These are phyloP conservation scores for Scomber japonicus DNA, from an alignment of 2,113 vertebrate species.

Conservation along the genomic window DNA sequence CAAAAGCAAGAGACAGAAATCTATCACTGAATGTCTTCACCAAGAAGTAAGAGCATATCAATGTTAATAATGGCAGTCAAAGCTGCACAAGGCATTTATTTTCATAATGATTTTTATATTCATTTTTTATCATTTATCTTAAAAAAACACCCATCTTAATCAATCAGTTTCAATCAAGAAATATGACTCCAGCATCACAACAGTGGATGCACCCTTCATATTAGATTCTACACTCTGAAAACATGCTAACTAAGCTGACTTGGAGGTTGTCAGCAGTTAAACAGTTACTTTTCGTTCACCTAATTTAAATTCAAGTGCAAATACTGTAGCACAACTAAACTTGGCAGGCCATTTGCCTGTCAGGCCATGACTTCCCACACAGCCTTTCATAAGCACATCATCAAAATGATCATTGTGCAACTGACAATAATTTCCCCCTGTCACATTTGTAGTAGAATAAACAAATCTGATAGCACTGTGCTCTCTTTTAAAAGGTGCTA, in stretches of 20 bases:
- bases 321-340: not conserved
- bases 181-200: constrained; percentile 7
- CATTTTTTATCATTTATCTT: not conserved
- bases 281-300: not conserved
- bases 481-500: constrained; percentile 33
- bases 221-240: not conserved
- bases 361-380: constrained; percentile 25
- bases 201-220: constrained; percentile 6
- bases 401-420: constrained; percentile 3
- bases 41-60: not conserved
- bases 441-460: not conserved
- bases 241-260: not conserved
- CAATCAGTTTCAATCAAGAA: constrained; percentile 2
- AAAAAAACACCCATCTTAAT: not conserved
- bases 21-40: constrained; percentile 3
- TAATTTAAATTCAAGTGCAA: constrained; percentile 27
- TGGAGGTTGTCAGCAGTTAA: constrained; percentile 4
- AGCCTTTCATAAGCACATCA: constrained; percentile 25
- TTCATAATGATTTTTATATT: not conserved
- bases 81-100: constrained; percentile 24
- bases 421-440: not conserved
- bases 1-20: constrained; percentile 22
- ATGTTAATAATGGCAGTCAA: constrained; percentile 23
- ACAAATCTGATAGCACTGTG: constrained; percentile 1
- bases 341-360: constrained; percentile 2